Conservation (phyloP, 2,888 invertebrate species). For the Drosophila suboccidentalis region DNA sequence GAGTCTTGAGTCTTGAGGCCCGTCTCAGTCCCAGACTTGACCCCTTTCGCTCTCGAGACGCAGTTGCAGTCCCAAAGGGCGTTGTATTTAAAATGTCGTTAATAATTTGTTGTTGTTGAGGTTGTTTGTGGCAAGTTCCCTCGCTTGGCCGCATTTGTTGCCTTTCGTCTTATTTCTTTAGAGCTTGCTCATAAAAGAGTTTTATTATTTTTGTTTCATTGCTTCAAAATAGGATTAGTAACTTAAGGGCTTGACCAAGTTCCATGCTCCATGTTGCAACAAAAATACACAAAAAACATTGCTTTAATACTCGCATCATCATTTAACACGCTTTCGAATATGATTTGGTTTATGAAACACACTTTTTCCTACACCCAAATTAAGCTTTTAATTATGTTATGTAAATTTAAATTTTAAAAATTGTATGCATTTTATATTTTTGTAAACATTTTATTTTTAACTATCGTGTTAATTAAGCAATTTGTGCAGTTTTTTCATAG, state of each 20-base stretch:
- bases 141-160: slow-evolving; percentile 25
- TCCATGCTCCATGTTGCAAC: slow-evolving; percentile 31
- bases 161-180: slow-evolving; percentile 36
- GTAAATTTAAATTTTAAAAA: too few relatives aligned
- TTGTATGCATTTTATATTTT: too few relatives aligned
- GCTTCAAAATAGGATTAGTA: slow-evolving; percentile 72
- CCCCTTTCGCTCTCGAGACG: slow-evolving; percentile 57
- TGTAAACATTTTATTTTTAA: too few relatives aligned
- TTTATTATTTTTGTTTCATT: slow-evolving; percentile 74
- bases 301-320: slow-evolving; percentile 35
- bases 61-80: slow-evolving; percentile 47
- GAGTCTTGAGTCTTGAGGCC: slow-evolving; percentile 1
- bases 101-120: slow-evolving; percentile 82
- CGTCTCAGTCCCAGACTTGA: slow-evolving; percentile 28
- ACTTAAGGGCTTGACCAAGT: slow-evolving; percentile 52
- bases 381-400: neutral
- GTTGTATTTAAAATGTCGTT: slow-evolving; percentile 82
- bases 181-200: slow-evolving; percentile 71
- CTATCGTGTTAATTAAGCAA: too few relatives aligned
- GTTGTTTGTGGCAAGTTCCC: slow-evolving; percentile 52
- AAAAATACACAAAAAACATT: slow-evolving; percentile 14
- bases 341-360: slow-evolving; percentile 14
- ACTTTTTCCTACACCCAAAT: neutral
- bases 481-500: too few relatives aligned
- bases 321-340: slow-evolving; percentile 61